Conservation (phyloP, 1,140 invertebrate genomes). For the Drosophila truncata region DNA sequence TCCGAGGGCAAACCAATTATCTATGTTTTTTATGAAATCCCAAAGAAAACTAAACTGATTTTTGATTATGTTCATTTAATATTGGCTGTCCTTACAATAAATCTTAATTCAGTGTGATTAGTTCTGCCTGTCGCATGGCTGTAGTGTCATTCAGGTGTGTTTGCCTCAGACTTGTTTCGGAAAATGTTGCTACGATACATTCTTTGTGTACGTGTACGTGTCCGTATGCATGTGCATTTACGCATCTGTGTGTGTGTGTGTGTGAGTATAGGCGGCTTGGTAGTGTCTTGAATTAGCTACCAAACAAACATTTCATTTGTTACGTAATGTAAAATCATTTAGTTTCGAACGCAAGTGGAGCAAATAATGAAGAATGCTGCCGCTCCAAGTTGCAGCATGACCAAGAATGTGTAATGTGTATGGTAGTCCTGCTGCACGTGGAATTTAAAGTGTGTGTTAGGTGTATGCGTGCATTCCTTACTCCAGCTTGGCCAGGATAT, state of each 20-base stretch:
- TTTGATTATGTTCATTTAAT: not conserved
- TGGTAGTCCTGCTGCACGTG: not conserved
- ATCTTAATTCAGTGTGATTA: not conserved
- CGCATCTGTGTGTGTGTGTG: not conserved
- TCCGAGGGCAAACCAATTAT: no score
- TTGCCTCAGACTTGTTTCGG: not conserved
- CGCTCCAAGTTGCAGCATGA: not conserved
- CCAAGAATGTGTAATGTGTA: not conserved
- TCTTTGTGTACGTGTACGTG: not conserved
- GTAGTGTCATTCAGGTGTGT: not conserved
- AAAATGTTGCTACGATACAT: not conserved
- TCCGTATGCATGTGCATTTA: not conserved
- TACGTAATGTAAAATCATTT: slow-evolving; percentile 63
- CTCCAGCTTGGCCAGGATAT: slow-evolving; percentile 97
- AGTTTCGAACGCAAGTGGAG: slow-evolving; percentile 70
- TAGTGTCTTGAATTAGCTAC: slow-evolving; percentile 39
- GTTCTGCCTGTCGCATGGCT: not conserved
- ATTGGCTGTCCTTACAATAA: slow-evolving; percentile 13
- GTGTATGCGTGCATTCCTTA: slow-evolving; percentile 8
- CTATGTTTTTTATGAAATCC: no score
- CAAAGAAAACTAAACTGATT: not conserved
- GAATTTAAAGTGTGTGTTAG: not conserved
- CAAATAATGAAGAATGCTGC: slow-evolving; percentile 4
- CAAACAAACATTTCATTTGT: slow-evolving; percentile 70
- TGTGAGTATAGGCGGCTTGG: not conserved